These are phyloP conservation scores for Lithophane socia DNA, from an alignment of 2,888 invertebrate genomes.

Conservation along the genomic window DNA sequence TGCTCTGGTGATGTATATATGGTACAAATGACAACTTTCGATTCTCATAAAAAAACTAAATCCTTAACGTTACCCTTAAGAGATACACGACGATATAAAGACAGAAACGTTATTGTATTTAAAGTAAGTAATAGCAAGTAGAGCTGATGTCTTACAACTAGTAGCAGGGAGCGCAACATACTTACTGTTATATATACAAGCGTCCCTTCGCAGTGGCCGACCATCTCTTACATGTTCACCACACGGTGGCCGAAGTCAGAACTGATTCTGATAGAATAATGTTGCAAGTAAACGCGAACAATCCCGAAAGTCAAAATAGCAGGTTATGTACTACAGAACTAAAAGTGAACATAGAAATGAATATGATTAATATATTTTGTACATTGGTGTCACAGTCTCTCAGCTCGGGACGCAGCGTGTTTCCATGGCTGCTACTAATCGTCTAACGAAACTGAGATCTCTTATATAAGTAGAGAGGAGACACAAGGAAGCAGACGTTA, in stretches of 20 bases:
- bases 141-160: constrained; percentile 34
- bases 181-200: constrained; percentile 58
- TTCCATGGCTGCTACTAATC: not conserved
- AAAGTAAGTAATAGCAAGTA: constrained; percentile 34
- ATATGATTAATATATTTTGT: constrained; percentile 35
- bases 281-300: constrained; percentile 17
- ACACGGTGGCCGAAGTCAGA: constrained; percentile 9
- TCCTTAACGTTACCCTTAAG: constrained; percentile 78
- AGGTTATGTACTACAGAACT: constrained; percentile 2
- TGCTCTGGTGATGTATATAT: constrained; percentile 81
- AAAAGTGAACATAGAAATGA: constrained; percentile 11
- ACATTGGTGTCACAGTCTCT: constrained; percentile 44
- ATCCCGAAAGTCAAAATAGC: not conserved
- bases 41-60: constrained; percentile 88
- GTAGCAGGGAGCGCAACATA: constrained; percentile 28
- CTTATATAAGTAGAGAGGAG: not conserved
- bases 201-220: constrained; percentile 16
- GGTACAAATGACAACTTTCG: constrained; percentile 89
- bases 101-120: constrained; percentile 48
- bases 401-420: constrained; percentile 29
- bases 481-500: not conserved
- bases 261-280: constrained; percentile 1
- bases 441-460: not conserved
- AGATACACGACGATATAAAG: constrained; percentile 61
- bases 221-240: constrained; percentile 1